phyloP scores from a whole-genome alignment of 2,888 invertebrate species.

The Dryococelus australis region DNA sequence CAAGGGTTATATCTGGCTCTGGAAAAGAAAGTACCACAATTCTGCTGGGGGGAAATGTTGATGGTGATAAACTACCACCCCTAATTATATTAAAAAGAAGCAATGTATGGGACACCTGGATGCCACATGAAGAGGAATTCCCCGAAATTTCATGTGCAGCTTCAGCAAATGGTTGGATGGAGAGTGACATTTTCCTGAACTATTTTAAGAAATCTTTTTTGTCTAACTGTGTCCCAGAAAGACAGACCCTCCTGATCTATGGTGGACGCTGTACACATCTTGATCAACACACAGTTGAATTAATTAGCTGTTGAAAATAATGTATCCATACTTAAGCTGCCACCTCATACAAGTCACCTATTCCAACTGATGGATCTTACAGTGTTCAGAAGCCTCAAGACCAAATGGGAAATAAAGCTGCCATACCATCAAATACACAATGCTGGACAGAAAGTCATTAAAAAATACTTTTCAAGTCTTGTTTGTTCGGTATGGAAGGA shows the following conservation, averaged over 20 bases:
- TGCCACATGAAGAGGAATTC: constrained; percentile 43
- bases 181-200: constrained; percentile 50
- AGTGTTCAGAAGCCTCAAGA: too few species aligned
- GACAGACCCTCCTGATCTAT: constrained; percentile 30
- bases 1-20: constrained; percentile 48
- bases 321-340: too few species aligned
- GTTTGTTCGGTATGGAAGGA: too few species aligned
- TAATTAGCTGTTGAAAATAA: too few species aligned
- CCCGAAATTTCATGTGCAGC: constrained; percentile 51
- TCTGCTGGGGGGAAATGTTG: constrained; percentile 48
- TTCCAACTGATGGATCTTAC: too few species aligned
- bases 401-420: too few species aligned
- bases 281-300: too few species aligned
- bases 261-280: too few species aligned
- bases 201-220: constrained; percentile 50
- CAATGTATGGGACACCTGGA: constrained; percentile 55
- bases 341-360: too few species aligned
- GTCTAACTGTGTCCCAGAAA: constrained; percentile 26
- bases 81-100: constrained; percentile 54
- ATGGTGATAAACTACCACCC: constrained; percentile 52
- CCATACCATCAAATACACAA: too few species aligned
- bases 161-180: constrained; percentile 54
- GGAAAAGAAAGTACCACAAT: constrained; percentile 53
- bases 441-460: too few species aligned
- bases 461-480: too few species aligned